Conservation (phyloP, 2,113 vertebrate genomes). For the Nanorana parkeri region DNA sequence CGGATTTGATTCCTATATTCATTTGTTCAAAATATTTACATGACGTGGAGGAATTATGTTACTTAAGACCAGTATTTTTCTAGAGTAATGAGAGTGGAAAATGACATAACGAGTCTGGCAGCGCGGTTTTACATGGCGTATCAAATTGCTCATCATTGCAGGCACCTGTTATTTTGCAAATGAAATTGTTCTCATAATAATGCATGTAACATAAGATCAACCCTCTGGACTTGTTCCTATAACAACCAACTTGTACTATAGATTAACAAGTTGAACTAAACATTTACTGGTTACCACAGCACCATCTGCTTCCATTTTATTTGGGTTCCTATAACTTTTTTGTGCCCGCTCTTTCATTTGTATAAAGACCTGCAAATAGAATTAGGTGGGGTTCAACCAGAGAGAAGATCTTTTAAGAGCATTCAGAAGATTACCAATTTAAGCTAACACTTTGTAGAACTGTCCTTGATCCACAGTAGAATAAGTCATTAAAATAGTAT, state of each 20-base stretch:
- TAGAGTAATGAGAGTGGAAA: constrained; percentile 46
- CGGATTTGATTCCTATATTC: constrained; percentile 32
- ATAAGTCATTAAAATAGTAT: no score
- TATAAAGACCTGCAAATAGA: no score
- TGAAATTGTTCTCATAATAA: constrained; percentile 28
- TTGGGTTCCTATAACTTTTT: constrained; percentile 9
- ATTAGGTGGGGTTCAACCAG: no score
- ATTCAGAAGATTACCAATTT: no score
- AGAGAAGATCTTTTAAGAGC: no score
- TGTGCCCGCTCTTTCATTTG: not conserved
- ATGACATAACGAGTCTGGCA: constrained; percentile 41
- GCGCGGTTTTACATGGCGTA: constrained; percentile 39
- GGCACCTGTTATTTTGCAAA: constrained; percentile 38
- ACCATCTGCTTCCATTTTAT: not conserved
- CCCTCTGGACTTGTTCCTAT: constrained; percentile 21
- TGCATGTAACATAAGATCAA: constrained; percentile 44
- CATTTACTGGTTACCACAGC: constrained; percentile 18
- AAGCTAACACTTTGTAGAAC: no score
- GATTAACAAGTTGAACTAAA: constrained; percentile 25
- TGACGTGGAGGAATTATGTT: constrained; percentile 29
- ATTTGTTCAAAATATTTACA: constrained; percentile 43
- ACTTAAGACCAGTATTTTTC: constrained; percentile 47
- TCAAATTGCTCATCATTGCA: constrained; percentile 49
- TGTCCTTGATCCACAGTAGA: no score
- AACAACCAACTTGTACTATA: constrained; percentile 6